Evolutionary conservation across 2,797 vertebrate genomes (phyloP), one percentile per base, ranked within the genome.

Genomic region (Centropyge bicolor): DNA sequence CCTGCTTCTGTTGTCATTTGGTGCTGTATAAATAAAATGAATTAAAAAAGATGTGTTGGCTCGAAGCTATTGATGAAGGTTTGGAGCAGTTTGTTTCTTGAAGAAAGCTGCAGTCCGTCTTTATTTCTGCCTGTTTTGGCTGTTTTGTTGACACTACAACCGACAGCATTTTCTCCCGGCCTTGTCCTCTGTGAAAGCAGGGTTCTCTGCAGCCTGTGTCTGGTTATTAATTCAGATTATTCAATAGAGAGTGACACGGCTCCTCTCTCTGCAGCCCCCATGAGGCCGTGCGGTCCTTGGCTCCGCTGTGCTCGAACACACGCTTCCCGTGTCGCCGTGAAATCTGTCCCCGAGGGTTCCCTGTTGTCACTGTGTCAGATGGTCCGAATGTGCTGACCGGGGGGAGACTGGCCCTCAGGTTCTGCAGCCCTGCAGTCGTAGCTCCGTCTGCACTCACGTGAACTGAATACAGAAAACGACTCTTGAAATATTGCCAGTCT

Each of bases 311-410:
- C 59, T 56, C 48, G 24, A 71, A 81, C 82, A 66, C 70, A 72
- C 57, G 49, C 74, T 74, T 70, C 51, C 35, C 6, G 46, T 59
- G 62, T 77, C 24, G 0, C 36, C 65, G 78, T 85, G 59, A 84
- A 86, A 89, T 82, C 40, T 76, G 74, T 73, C 83, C 81, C 83
- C 8, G 69, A 81, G 69, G 73, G 68, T 77, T 70, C 66, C 60
- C 62, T 63, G 71, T 81, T 85, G 84, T 81, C 87, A 74, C 36
- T 49, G 56, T 88, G 77, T 88, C 86, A 83, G 75, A 84, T 83
- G 76, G 57, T 74, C 61, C 60, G 64, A 85, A 81, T 83, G 80
- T 83, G 81, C 83, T 80, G 85, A 88, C 80, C 27, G 43, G 75
- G 61, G 56, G 77, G 46, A 31, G 46, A 31, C 60, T 74, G 6